Percentiles rank a stretch among this genome's conserved stretches.
These are phyloP conservation scores for Trialeurodes vaporariorum DNA, from an alignment of 1,140 invertebrate genomes.

Conservation along the genomic window DNA sequence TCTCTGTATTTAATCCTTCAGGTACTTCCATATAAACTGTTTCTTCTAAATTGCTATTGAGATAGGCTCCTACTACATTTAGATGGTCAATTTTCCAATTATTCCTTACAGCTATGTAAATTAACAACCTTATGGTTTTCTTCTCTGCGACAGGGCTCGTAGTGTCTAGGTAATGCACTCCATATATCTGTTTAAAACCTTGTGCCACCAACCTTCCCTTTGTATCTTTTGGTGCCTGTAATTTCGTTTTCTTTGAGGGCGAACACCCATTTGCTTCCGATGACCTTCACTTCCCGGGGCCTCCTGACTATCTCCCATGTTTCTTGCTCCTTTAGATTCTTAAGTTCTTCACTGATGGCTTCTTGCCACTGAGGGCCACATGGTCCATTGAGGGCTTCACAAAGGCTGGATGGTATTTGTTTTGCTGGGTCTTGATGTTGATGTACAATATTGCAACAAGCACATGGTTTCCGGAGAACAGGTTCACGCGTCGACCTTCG, in stretches of 20 bases:
- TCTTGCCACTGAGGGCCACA: background rate
- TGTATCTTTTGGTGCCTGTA: background rate
- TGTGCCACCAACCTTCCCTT: background rate
- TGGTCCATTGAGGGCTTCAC: background rate
- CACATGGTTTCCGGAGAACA: background rate
- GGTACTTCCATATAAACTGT: background rate
- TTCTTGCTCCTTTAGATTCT: background rate
- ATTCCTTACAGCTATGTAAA: background rate
- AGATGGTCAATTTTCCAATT: background rate
- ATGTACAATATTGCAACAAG: background rate
- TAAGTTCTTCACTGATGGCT: background rate
- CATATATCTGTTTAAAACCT: background rate
- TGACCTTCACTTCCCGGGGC: background rate
- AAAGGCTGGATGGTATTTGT: background rate
- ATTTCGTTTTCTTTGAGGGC: background rate
- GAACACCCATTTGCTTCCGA: background rate
- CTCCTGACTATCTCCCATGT: background rate
- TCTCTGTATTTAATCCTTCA: background rate
- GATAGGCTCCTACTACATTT: background rate
- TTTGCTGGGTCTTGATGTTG: background rate
- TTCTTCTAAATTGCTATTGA: background rate
- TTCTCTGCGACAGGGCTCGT: background rate
- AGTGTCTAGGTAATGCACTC: background rate
- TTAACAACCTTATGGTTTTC: background rate
- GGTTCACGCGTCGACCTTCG: background rate